Conservation (phyloP, 2,113 vertebrate species). For the Coracopsis vasa region DNA sequence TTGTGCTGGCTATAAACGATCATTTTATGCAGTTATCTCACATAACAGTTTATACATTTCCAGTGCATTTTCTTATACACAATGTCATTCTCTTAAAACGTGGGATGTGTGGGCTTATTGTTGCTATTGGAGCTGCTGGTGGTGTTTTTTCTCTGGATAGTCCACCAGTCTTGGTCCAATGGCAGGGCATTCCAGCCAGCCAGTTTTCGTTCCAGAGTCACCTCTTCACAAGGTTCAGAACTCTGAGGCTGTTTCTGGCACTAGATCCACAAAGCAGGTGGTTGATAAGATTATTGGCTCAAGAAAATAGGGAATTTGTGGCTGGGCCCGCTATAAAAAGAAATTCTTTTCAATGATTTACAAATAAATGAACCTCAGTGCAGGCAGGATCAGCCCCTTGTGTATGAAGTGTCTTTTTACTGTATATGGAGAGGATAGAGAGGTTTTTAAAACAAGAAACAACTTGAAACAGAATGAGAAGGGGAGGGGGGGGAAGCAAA, state of each 20-base stretch:
- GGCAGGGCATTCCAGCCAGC: not conserved
- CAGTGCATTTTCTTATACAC: not conserved
- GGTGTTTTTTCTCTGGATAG: not conserved
- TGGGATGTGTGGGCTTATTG: not conserved
- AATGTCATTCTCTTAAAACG: not conserved
- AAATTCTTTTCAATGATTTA: slow-evolving; percentile 29
- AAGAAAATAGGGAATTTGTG: slow-evolving; percentile 30
- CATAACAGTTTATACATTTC: not conserved
- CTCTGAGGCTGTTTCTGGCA: not conserved
- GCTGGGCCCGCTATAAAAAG: slow-evolving; percentile 15
- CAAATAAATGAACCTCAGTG: slow-evolving; percentile 21
- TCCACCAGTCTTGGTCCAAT: not conserved
- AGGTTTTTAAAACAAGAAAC: slow-evolving; percentile 35
- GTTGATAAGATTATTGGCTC: slow-evolving; percentile 42
- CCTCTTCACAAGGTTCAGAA: not conserved
- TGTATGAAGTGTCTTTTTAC: not conserved
- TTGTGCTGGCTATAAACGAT: not conserved
- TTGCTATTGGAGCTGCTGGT: not conserved
- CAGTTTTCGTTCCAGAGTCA: not conserved
- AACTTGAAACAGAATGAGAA: not conserved
- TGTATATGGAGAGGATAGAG: slow-evolving; percentile 16
- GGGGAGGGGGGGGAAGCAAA: not conserved
- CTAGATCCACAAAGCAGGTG: slow-evolving; percentile 11
- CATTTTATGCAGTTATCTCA: not conserved
- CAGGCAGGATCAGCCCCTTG: not conserved